Conservation (phyloP, 2,888 invertebrate species). For the Ochropacha duplaris region DNA sequence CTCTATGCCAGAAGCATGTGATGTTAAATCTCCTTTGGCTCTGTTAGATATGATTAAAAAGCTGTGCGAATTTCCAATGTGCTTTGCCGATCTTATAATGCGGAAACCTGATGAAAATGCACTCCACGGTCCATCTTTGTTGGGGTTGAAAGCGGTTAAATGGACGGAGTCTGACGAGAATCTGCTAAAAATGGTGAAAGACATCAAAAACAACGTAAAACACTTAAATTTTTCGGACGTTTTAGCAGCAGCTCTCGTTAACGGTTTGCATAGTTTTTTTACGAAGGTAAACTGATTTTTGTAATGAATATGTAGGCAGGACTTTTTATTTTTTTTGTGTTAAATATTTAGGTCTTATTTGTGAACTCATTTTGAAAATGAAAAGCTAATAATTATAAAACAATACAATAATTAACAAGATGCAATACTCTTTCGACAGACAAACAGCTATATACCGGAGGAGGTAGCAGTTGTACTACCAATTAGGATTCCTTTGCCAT, state of each 20-base stretch:
- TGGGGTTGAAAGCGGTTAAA: conserved; percentile 65
- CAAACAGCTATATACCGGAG: conserved; percentile 45
- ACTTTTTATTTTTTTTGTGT: too few species aligned
- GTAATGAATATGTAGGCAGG: not conserved
- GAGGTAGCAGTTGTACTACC: conserved; percentile 57
- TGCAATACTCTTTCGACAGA: conserved; percentile 33
- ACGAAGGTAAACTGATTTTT: conserved; percentile 43
- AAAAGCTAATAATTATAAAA: too few species aligned
- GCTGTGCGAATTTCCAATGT: conserved; percentile 43
- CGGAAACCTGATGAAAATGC: conserved; percentile 60
- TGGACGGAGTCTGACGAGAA: conserved; percentile 63
- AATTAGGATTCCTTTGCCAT: conserved; percentile 43
- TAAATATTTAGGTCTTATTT: too few species aligned
- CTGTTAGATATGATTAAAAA: conserved; percentile 43
- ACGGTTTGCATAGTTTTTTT: conserved; percentile 69
- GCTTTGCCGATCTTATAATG: conserved; percentile 47
- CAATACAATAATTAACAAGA: conserved; percentile 8
- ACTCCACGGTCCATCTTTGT: conserved; percentile 68
- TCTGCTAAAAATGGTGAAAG: conserved; percentile 56
- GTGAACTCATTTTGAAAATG: too few species aligned
- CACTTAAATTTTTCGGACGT: conserved; percentile 72
- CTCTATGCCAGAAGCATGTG: conserved; percentile 30
- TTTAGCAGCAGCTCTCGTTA: conserved; percentile 71
- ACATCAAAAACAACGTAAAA: conserved; percentile 47
- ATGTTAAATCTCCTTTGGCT: conserved; percentile 25